Percentiles rank a stretch among this genome's conserved stretches.
Evolutionary conservation across 1,140 invertebrate species (phyloP).

Genomic region (Arion vulgaris): DNA sequence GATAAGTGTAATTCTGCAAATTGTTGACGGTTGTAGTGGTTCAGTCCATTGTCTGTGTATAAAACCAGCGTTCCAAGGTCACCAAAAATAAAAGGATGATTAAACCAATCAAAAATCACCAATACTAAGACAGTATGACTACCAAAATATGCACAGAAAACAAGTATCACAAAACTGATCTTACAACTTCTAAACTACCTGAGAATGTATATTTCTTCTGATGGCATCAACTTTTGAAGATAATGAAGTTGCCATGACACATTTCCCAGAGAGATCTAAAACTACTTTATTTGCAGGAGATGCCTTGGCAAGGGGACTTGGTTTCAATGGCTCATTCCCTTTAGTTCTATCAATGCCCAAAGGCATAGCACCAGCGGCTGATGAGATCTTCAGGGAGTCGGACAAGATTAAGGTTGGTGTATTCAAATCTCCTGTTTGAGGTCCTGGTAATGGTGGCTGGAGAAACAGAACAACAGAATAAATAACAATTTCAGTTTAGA

Average conservation of each 20-base stretch:
- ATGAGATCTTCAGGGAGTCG: neutral
- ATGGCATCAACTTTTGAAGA: neutral
- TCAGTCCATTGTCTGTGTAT: too few species aligned
- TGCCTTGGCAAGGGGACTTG: constrained; percentile 22
- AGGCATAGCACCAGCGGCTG: neutral
- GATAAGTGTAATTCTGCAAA: too few species aligned
- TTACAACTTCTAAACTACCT: constrained; percentile 13
- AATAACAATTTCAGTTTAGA: too few species aligned
- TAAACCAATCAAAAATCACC: too few species aligned
- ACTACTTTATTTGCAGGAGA: neutral
- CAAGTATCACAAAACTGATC: too few species aligned
- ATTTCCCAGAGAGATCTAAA: constrained; percentile 20
- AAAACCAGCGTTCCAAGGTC: too few species aligned
- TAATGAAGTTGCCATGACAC: constrained; percentile 5
- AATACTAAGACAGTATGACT: too few species aligned
- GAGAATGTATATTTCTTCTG: neutral
- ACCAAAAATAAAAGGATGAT: too few species aligned
- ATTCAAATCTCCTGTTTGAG: constrained; percentile 59
- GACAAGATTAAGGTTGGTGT: constrained; percentile 55
- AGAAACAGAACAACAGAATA: constrained; percentile 19
- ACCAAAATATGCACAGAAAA: too few species aligned
- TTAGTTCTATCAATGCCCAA: neutral
- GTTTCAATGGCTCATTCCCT: constrained; percentile 7
- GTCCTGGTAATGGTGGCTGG: constrained; percentile 55
- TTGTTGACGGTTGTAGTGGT: too few species aligned